Conservation (phyloP, 1,140 invertebrate species). For the Luehdorfia chinensis region DNA sequence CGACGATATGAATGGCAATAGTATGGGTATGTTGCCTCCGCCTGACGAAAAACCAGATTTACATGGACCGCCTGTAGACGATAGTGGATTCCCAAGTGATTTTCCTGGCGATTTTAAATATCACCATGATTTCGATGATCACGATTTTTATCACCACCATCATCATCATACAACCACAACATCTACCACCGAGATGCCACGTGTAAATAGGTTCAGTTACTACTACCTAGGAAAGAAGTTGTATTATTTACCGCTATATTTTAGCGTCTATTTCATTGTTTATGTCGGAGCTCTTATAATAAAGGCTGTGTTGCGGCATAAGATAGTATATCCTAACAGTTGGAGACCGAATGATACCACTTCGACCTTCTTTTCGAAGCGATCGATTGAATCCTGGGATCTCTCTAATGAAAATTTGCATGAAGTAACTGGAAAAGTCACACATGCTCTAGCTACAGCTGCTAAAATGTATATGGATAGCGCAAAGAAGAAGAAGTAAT, state of each 20-base stretch:
- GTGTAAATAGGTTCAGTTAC: constrained; percentile 87
- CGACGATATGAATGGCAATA: constrained; percentile 44
- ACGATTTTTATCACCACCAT: constrained; percentile 54
- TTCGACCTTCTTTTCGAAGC: constrained; percentile 57
- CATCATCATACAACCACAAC: constrained; percentile 71
- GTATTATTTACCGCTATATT: constrained; percentile 90
- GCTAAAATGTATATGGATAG: constrained; percentile 57
- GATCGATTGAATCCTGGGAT: constrained; percentile 55
- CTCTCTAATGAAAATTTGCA: constrained; percentile 57
- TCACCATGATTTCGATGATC: constrained; percentile 67
- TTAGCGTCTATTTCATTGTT: constrained; percentile 89
- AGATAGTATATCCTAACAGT: constrained; percentile 77
- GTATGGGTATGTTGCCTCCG: constrained; percentile 46
- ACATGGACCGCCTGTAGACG: constrained; percentile 38
- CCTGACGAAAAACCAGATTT: constrained; percentile 36
- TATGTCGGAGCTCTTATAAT: constrained; percentile 87
- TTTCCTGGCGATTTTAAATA: constrained; percentile 73
- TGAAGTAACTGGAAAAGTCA: constrained; percentile 59
- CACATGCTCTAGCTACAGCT: constrained; percentile 52
- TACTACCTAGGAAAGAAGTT: constrained; percentile 89
- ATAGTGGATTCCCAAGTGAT: constrained; percentile 62
- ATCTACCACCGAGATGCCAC: constrained; percentile 80
- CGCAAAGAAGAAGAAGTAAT: constrained; percentile 31
- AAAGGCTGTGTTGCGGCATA: constrained; percentile 87
- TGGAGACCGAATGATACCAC: constrained; percentile 60